Conservation (phyloP, 30 jellyfish, hydroid and myxozoan genomes). For the Euphysa ruthae region DNA sequence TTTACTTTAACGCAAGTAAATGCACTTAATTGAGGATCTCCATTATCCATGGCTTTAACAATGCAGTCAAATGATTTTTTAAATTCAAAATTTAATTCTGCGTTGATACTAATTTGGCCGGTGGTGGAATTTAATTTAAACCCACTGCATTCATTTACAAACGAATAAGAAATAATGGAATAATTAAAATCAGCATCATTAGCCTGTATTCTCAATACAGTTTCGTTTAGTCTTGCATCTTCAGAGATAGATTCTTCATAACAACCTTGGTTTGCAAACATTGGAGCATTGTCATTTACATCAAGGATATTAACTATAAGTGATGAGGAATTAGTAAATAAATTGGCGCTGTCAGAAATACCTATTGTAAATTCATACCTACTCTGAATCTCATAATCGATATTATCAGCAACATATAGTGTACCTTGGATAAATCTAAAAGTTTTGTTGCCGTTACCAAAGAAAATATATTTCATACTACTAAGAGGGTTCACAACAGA, state of each 20-base stretch:
- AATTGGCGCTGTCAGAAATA: conserved; percentile 65
- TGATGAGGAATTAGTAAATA: conserved; percentile 27
- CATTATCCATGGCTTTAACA: conserved; percentile 56
- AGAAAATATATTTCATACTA: conserved; percentile 46
- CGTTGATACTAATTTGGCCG: conserved; percentile 46
- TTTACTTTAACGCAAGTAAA: conserved; percentile 5
- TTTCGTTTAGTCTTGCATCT: conserved; percentile 14
- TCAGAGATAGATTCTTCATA: conserved; percentile 27
- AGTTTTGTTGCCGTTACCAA: conserved; percentile 55
- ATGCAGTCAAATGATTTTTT: conserved; percentile 13
- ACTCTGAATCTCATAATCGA: not conserved
- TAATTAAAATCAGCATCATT: conserved; percentile 61
- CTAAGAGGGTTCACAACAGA: conserved; percentile 54
- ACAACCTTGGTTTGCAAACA: conserved; percentile 9
- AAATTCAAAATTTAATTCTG: conserved; percentile 49
- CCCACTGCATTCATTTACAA: conserved; percentile 25
- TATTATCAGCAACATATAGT: conserved; percentile 24
- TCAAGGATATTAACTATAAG: conserved; percentile 41
- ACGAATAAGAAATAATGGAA: conserved; percentile 45
- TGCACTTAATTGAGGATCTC: conserved; percentile 1
- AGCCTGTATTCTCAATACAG: conserved; percentile 44
- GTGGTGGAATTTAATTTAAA: conserved; percentile 51
- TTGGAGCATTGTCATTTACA: conserved; percentile 80
- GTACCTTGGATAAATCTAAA: conserved; percentile 7
- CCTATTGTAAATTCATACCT: conserved; percentile 9